Conservation (phyloP, 92 coral and sea anemone genomes). For the Diadumene lineata region DNA sequence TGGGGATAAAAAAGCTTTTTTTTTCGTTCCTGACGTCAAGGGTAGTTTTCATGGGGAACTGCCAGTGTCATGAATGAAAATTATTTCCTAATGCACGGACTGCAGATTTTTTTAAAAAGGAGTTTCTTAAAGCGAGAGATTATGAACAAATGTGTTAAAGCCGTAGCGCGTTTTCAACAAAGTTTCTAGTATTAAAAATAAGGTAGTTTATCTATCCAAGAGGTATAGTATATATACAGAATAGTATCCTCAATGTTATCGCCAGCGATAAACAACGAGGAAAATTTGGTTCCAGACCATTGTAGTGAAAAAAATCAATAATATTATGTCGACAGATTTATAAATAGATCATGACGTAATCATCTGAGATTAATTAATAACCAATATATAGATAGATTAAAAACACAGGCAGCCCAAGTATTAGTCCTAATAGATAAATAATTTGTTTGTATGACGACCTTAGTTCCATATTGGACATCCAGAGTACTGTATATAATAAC, state of each 20-base stretch:
- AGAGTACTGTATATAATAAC: not conserved
- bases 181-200: not conserved
- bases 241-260: conserved; percentile 21
- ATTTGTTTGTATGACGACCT: not conserved
- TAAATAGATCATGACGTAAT: conserved; percentile 27
- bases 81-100: too few relatives aligned
- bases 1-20: not conserved
- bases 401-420: conserved; percentile 8
- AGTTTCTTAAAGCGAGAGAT: too few relatives aligned
- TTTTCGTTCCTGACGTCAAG: not conserved
- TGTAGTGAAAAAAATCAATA: conserved; percentile 28
- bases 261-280: conserved; percentile 25
- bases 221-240: conserved; percentile 31
- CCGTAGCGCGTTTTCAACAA: not conserved
- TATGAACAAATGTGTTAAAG: conserved; percentile 1
- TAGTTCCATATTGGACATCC: not conserved
- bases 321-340: conserved; percentile 24
- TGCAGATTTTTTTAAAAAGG: too few relatives aligned
- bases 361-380: not conserved
- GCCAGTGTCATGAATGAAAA: too few relatives aligned
- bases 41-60: not conserved
- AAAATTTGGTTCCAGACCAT: conserved; percentile 18
- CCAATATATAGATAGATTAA: not conserved
- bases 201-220: conserved; percentile 6
- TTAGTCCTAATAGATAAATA: conserved; percentile 1